These are phyloP conservation scores for Amphiprion ocellaris DNA, from an alignment of 2,113 vertebrate species.

Conservation along the genomic window DNA sequence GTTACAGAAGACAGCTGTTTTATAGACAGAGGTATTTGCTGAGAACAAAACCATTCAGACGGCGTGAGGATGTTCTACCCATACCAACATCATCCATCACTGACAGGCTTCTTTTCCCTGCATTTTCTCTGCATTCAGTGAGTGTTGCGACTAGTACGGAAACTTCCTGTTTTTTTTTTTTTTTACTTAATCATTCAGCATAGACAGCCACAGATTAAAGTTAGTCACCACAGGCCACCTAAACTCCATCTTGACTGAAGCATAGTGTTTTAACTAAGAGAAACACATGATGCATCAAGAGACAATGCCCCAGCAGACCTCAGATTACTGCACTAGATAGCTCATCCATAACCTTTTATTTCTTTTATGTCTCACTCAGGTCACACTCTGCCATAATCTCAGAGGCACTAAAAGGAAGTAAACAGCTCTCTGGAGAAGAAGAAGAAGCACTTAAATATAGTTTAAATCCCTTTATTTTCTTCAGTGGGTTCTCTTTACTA, in stretches of 20 bases:
- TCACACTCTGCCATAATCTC: constrained; percentile 49
- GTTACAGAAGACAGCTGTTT: constrained; percentile 33
- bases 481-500: constrained; percentile 4
- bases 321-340: constrained; percentile 51
- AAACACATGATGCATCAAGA: constrained; percentile 47
- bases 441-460: constrained; percentile 42
- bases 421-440: constrained; percentile 47
- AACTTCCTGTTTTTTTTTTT: constrained; percentile 17
- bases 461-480: constrained; percentile 30
- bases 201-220: constrained; percentile 15
- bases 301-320: constrained; percentile 45
- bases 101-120: background rate
- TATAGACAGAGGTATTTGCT: constrained; percentile 38
- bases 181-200: constrained; percentile 14
- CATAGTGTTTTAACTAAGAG: constrained; percentile 35
- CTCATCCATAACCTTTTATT: constrained; percentile 60
- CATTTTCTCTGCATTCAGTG: constrained; percentile 21
- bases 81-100: constrained; percentile 63
- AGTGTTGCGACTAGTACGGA: constrained; percentile 7
- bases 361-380: constrained; percentile 52
- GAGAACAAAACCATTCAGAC: constrained; percentile 35
- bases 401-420: constrained; percentile 45
- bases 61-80: constrained; percentile 37
- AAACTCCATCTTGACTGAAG: constrained; percentile 24
- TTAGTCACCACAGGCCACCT: constrained; percentile 5